Evolutionary conservation across 2,113 vertebrate species (phyloP), one percentile per base, ranked within the genome.

Genomic region (Chaetura pelagica): DNA sequence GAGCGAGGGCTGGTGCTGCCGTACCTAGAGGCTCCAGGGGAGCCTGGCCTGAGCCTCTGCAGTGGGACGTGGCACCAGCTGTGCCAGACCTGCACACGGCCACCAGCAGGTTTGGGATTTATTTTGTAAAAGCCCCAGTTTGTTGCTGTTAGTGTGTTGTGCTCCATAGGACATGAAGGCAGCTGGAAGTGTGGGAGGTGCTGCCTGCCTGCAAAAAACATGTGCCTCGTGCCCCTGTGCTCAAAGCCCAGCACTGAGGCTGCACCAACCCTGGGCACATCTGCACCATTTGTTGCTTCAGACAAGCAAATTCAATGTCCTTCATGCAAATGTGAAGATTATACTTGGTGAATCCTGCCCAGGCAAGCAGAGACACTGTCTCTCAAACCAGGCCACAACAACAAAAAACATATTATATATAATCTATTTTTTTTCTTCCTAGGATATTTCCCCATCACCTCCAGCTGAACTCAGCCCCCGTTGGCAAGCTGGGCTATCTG

Each of bases 1-100:
- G 35, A 57, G 59, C 0, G 0, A 48, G 49, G 55, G 34, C 58
- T 3, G 4, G 35, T 66, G 71, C 8, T 1, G 2, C 1, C 0
- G 16, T 32, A 42, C 16, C 17, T 0, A 2, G 30, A 64, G 73
- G 6, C 6, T 63, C n/a, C 11, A 4, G 0, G 9, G 26, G 17
- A 84, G 23, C 34, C 61, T 38, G 79, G 16, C 4, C 48, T 44
- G n/a, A 2, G 34, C 18, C 64, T 15, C 40, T 2, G 1, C 0
- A 1, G 44, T 0, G 5, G 82, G 61, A 74, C 1, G 1, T 23
- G 14, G 32, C 1, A 4, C 14, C 30, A 23, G 22, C 20, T 18
- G 22, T 5, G 5, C 22, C 68, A 34, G 71, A 14, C 12, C 22
- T 9, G 2, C 21, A 2, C 0, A 0, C 2, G 7, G 26, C 52